Evolutionary conservation across 2,113 vertebrate genomes (phyloP).

Genomic region (Heterocephalus glaber): DNA sequence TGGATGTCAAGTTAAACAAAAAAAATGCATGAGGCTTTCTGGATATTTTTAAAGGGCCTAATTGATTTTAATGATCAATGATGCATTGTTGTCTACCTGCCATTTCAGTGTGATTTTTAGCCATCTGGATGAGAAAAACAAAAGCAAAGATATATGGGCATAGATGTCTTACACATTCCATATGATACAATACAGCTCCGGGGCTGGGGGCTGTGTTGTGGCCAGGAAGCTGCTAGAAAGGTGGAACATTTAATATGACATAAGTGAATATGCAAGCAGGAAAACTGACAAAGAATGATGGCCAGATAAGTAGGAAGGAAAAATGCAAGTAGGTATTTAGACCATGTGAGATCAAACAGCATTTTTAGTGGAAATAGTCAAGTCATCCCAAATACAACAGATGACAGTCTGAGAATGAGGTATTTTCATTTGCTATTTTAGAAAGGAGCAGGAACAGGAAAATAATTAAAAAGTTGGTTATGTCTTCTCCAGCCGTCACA

Average conservation of each 20-base stretch:
- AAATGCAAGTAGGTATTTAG: rapidly evolving
- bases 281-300: rapidly evolving
- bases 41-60: not conserved
- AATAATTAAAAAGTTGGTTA: not conserved
- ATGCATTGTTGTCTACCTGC: not conserved
- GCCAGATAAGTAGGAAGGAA: rapidly evolving
- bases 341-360: too few species aligned
- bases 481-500: rapidly evolving
- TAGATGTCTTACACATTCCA: rapidly evolving
- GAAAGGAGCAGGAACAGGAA: not conserved
- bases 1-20: not conserved
- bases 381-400: not conserved
- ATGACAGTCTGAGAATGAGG: too few species aligned
- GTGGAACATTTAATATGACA: rapidly evolving
- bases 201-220: not conserved
- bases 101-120: not conserved
- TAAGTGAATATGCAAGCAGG: not conserved
- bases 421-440: too few species aligned
- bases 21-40: not conserved
- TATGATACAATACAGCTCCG: not conserved
- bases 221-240: not conserved
- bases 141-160: not conserved
- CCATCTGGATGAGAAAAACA: not conserved
- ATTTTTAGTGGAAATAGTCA: not conserved
- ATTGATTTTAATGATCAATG: not conserved